phyloP scores from a whole-genome alignment of 1,140 invertebrate genomes.

The Diachasmimorpha longicaudata region DNA sequence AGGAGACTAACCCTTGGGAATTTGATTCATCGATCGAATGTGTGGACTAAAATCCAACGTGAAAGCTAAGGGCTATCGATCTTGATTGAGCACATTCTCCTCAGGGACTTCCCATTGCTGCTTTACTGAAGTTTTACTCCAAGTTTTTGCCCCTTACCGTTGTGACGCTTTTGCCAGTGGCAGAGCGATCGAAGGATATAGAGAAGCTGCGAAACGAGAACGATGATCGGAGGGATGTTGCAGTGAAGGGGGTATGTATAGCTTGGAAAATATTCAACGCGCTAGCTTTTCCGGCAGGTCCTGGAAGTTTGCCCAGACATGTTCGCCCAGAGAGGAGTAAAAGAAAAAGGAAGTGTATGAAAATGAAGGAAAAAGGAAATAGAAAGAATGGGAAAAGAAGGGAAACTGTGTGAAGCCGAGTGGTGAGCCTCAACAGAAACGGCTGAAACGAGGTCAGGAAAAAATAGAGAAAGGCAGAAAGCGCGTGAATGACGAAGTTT shows the following conservation, averaged over 20 bases:
- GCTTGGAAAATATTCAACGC: slow-evolving; percentile 51
- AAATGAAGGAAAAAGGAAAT: slow-evolving; percentile 26
- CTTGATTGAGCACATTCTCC: slow-evolving; percentile 47
- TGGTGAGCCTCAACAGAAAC: not conserved
- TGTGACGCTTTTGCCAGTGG: slow-evolving; percentile 1
- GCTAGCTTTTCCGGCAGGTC: slow-evolving; percentile 36
- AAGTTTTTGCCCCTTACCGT: not conserved
- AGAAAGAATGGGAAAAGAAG: not conserved
- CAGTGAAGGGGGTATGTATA: not conserved
- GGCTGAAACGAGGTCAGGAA: not conserved
- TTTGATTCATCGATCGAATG: slow-evolving; percentile 36
- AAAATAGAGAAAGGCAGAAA: not conserved
- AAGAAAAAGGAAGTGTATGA: not conserved
- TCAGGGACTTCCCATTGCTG: slow-evolving; percentile 34
- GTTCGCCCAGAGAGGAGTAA: not conserved
- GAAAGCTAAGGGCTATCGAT: slow-evolving; percentile 50
- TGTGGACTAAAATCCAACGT: slow-evolving; percentile 26
- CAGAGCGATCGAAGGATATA: not conserved
- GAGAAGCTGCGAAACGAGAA: slow-evolving; percentile 31
- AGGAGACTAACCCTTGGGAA: slow-evolving; percentile 14
- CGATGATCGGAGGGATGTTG: slow-evolving; percentile 44
- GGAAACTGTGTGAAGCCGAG: slow-evolving; percentile 12
- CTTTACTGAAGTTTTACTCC: slow-evolving; percentile 23
- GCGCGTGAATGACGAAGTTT: slow-evolving; percentile 42
- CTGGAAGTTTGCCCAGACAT: slow-evolving; percentile 11